These are phyloP conservation scores for Electrona antarctica DNA, from an alignment of 2,113 vertebrate genomes.

Conservation along the genomic window DNA sequence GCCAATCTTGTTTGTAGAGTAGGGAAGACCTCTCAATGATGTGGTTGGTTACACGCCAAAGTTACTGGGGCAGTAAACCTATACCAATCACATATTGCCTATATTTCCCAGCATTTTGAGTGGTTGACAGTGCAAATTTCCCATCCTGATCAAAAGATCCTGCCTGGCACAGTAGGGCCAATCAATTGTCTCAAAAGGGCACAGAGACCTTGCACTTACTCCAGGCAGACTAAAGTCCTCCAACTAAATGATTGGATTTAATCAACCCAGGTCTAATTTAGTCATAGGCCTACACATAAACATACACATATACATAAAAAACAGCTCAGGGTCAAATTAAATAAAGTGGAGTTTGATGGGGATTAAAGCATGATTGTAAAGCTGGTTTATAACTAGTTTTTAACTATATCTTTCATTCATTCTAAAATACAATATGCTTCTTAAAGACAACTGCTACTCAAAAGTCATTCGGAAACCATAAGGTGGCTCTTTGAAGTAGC, in stretches of 20 bases:
- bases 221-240: constrained; percentile 4
- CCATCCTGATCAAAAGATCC: constrained; percentile 9
- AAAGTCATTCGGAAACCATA: too few relatives aligned
- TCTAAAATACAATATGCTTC: too few relatives aligned
- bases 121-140: neutral
- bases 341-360: too few relatives aligned
- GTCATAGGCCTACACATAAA: neutral
- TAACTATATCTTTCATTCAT: neutral
- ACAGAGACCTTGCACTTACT: constrained; percentile 28
- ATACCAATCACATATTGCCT: neutral
- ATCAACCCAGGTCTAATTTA: constrained; percentile 48
- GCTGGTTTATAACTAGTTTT: neutral
- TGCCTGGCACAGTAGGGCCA: neutral
- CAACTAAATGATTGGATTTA: constrained; percentile 59
- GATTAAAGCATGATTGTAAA: too few relatives aligned
- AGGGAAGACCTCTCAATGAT: too few relatives aligned
- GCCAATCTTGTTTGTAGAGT: constrained; percentile 13
- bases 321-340: neutral
- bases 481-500: too few relatives aligned
- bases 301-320: neutral
- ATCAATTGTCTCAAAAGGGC: neutral
- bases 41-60: too few relatives aligned
- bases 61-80: neutral
- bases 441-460: too few relatives aligned
- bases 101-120: neutral